These are phyloP conservation scores for Motacilla alba DNA, from an alignment of 2,113 vertebrate genomes.

Conservation along the genomic window DNA sequence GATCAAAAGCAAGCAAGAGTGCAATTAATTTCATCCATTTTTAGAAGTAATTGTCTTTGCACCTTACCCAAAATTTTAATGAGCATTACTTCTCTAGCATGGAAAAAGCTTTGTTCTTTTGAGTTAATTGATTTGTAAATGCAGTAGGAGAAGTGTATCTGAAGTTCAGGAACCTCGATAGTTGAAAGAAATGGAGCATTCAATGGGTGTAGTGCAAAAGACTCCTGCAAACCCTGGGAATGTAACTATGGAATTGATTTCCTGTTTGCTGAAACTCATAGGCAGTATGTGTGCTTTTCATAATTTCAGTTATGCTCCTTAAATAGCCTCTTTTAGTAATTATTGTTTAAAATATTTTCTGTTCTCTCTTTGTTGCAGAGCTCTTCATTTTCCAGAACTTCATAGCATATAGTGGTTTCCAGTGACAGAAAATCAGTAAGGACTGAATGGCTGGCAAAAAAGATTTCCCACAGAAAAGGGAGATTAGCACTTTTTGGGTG, in stretches of 20 bases:
- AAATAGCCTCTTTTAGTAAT: not conserved
- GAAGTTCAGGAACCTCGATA: slow-evolving; percentile 60
- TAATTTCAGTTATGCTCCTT: not conserved
- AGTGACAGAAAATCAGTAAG: not conserved
- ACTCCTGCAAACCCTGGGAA: not conserved
- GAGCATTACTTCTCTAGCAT: slow-evolving; percentile 51
- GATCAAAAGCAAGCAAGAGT: slow-evolving; percentile 57
- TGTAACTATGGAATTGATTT: slow-evolving; percentile 39
- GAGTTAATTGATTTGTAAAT: slow-evolving; percentile 67
- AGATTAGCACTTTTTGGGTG: not conserved
- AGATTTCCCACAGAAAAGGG: not conserved
- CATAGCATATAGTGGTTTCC: not conserved
- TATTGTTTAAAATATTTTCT: not conserved
- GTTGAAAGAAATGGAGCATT: slow-evolving; percentile 51
- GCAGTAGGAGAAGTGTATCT: slow-evolving; percentile 38
- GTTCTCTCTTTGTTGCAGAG: not conserved
- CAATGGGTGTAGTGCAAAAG: not conserved
- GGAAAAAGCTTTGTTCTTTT: slow-evolving; percentile 60
- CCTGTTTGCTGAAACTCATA: not conserved
- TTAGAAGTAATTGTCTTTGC: slow-evolving; percentile 62
- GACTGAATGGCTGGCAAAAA: not conserved
- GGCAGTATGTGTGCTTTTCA: not conserved
- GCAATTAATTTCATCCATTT: slow-evolving; percentile 61
- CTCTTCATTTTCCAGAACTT: not conserved
- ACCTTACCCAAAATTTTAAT: slow-evolving; percentile 66